Evolutionary conservation across 2,888 invertebrate species (phyloP).

Genomic region (Pristionchus arcanus): DNA sequence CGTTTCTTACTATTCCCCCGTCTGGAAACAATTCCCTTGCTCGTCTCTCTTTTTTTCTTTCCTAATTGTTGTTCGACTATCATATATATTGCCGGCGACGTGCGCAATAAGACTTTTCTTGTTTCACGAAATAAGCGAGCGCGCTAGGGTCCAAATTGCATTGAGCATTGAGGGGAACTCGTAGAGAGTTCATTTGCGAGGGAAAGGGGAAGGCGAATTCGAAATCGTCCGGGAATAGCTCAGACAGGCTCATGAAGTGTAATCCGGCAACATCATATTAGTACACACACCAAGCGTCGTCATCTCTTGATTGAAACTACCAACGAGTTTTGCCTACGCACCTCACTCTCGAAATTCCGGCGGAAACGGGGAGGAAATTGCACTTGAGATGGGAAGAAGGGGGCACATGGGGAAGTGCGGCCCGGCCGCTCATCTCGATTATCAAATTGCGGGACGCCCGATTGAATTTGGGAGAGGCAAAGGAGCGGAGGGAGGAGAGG

Average conservation of each 20-base stretch:
- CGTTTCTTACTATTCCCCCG: conserved; percentile 1
- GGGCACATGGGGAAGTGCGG: not conserved
- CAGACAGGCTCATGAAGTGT: not conserved
- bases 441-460: conserved; percentile 38
- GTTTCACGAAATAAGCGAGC: conserved; percentile 2
- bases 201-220: not conserved
- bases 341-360: not conserved
- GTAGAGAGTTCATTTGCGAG: conserved; percentile 31
- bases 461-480: conserved; percentile 23
- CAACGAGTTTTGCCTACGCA: not conserved
- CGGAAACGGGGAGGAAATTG: not conserved
- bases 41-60: not conserved
- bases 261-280: not conserved
- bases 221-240: not conserved
- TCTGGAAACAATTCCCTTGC: not conserved
- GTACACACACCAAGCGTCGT: not conserved
- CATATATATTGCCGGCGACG: not conserved
- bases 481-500: not conserved
- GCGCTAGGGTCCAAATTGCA: not conserved
- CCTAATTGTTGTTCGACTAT: not conserved
- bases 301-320: not conserved
- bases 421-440: conserved; percentile 22
- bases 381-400: not conserved
- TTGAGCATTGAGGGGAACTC: conserved; percentile 11
- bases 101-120: not conserved